phyloP scores from a whole-genome alignment of 2,797 vertebrate genomes.

The Cyclopterus lumpus region DNA sequence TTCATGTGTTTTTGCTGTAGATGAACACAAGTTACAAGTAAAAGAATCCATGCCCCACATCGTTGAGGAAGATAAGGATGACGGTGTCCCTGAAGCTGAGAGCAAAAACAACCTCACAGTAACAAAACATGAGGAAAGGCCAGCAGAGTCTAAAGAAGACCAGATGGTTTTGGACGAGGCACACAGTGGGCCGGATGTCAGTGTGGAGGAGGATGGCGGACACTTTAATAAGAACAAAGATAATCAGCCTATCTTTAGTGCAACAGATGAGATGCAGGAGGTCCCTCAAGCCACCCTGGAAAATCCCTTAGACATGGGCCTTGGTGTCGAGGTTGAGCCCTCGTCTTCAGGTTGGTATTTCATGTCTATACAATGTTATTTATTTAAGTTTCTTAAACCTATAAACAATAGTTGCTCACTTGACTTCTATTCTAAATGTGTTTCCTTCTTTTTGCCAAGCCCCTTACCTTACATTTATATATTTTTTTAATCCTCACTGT shows the following conservation, averaged over 20 bases:
- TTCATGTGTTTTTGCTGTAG: constrained; percentile 28
- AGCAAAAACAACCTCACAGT: constrained; percentile 43
- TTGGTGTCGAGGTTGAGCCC: constrained; percentile 70
- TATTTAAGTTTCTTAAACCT: neutral
- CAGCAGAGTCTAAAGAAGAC: constrained; percentile 40
- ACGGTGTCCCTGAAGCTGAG: constrained; percentile 15
- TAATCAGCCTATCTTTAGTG: constrained; percentile 66
- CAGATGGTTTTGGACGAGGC: constrained; percentile 40
- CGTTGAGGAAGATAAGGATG: constrained; percentile 10
- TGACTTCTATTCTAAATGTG: neutral
- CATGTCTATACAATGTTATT: neutral
- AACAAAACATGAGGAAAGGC: constrained; percentile 34
- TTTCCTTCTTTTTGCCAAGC: neutral
- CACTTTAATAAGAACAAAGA: constrained; percentile 83
- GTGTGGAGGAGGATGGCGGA: constrained; percentile 74
- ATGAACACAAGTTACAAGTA: constrained; percentile 27
- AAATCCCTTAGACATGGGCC: constrained; percentile 73
- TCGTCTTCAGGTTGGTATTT: constrained; percentile 75
- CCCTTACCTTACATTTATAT: neutral
- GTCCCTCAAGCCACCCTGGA: constrained; percentile 77
- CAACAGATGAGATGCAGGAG: constrained; percentile 73
- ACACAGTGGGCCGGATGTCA: constrained; percentile 55
- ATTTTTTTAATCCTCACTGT: neutral
- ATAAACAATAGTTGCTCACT: neutral
- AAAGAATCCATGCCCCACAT: constrained; percentile 8